Conservation (phyloP, 2,888 invertebrate genomes). For the Eudasyphora cyanicolor region DNA sequence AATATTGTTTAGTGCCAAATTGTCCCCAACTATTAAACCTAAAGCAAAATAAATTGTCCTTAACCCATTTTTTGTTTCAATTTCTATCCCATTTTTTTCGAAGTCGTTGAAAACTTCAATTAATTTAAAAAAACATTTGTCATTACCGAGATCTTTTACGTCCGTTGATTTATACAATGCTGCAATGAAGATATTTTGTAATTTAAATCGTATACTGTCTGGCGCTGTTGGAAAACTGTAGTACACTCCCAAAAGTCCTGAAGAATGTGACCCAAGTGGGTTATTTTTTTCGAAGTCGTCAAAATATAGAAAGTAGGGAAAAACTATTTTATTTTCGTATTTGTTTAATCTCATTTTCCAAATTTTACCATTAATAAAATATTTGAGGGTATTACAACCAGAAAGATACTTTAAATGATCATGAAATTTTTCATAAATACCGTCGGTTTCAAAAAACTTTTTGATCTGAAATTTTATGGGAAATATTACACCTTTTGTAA, state of each 20-base stretch:
- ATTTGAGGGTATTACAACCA: conserved; percentile 22
- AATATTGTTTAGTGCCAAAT: conserved; percentile 15
- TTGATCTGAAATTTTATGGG: too few relatives aligned
- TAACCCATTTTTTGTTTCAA: conserved; percentile 5
- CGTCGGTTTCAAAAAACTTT: conserved; percentile 20
- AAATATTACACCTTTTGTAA: conserved; percentile 29
- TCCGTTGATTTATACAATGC: conserved; percentile 40
- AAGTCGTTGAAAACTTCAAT: conserved; percentile 32
- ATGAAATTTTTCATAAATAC: conserved; percentile 42
- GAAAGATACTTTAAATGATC: conserved; percentile 5
- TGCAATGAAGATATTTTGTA: conserved; percentile 39
- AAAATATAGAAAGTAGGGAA: conserved; percentile 31
- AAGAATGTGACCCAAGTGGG: conserved; percentile 25
- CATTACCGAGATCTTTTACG: conserved; percentile 44
- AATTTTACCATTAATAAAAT: conserved; percentile 39
- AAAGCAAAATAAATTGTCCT: conserved; percentile 23
- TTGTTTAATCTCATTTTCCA: conserved; percentile 35
- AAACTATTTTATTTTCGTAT: conserved; percentile 17
- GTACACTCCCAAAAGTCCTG: conserved; percentile 27
- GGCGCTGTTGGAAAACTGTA: conserved; percentile 43
- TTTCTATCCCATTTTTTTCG: conserved; percentile 23
- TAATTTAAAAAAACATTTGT: conserved; percentile 39
- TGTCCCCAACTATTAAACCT: too few relatives aligned
- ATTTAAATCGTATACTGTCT: conserved; percentile 1
- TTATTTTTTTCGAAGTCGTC: conserved; percentile 36